Base-by-base conservation (phyloP, 1,140 invertebrate species). In the Antheraea pernyi region DNA sequence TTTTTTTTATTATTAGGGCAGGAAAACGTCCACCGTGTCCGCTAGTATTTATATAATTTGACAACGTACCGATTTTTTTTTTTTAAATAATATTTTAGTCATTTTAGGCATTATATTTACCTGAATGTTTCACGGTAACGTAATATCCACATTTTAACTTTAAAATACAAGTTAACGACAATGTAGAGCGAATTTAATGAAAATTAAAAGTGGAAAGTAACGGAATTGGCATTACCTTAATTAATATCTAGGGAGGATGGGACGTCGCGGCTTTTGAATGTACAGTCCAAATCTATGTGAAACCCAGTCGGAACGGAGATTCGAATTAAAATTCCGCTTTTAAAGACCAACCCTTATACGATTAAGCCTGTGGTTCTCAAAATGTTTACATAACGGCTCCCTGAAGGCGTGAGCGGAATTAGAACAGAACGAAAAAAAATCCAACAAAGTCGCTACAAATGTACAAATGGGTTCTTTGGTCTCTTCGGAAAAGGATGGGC, bases 261-360 rank as follows among this genome's bases (percentile, higher is more conserved):
- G 77, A 79, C 78, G 75, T 75, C 71, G 72, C 65, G 73, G 80
- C 76, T 77, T 83, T 84, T 83, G 73, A 85, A 86, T 82, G 79
- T 88, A 81, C 82, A 85, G 76, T 79, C 75, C 70, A 77, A 79
- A 67, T 67, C 73, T 76, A 69, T 74, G 77, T 73, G 75, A 72
- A 74, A 81, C 83, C 72, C 77, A 64, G 70, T 76, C 72, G 68
- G 77, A 78, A 87, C 84, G 82, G 79, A 90, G 83, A 86, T 87
- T 82, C 74, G 76, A 82, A 86, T 86, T 86, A 85, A 88, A 85
- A 83, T 78, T 87, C 81, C 69, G 75, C 79, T 81, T 81, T 81
- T 82, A 81, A 84, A 86, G 79, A 81, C 75, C 76, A 74, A 53
- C 78, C 78, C 75, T 74, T 69, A 65, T 53, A 72, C 75, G 81